Base-by-base conservation (phyloP, 2,888 invertebrate genomes). In the Nomada lathburiana region DNA sequence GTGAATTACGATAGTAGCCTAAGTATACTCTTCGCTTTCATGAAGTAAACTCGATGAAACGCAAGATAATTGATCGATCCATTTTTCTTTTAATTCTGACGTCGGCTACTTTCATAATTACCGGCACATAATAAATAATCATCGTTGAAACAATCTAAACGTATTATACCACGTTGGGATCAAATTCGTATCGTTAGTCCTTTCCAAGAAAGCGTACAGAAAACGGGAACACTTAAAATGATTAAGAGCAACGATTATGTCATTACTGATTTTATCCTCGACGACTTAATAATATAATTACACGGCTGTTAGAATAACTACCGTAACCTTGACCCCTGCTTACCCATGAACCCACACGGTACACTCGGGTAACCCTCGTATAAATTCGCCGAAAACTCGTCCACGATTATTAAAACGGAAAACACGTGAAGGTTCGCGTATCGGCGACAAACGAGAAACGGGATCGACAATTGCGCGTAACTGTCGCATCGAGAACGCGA, bases 391-490 rank as follows among this genome's bases (percentile, higher is more conserved):
- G 52, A 3, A n/a, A 52, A 52, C 2, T 64, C 50, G 26, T 52
- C n/a, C 23, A 29, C 50, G 26, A 3, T 18, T 4, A 65, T 29
- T 11, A n/a, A 65, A n/a, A 52, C 2, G 7, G 29, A 52, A n/a
- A 11, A 52, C 29, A n/a, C 16, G 18, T 36, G 9, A 60, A 60
- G 18, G n/a, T 23, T 36, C 36, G 36, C 18, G 23, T 18, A 4
- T 16, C 50, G 11, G 26, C 26, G 64, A 65, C 50, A 67, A 53
- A 67, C 52, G 20, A 3, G 29, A 20, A 9, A 53, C 20, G 26
- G n/a, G 29, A 50, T 52, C 65, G 64, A 64, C 18, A 47, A 50
- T 64, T 47, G 64, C 26, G 64, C 11, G 64, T 50, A 50, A 23
- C 44, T 16, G 23, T 65, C 29, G 47, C 18, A 3, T 52, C 20